A percentile compares a stretch with the other conserved stretches of the same genome.
Evolutionary conservation across 2,797 vertebrate species (phyloP).

Genomic region (Cyprinodon diabolis): DNA sequence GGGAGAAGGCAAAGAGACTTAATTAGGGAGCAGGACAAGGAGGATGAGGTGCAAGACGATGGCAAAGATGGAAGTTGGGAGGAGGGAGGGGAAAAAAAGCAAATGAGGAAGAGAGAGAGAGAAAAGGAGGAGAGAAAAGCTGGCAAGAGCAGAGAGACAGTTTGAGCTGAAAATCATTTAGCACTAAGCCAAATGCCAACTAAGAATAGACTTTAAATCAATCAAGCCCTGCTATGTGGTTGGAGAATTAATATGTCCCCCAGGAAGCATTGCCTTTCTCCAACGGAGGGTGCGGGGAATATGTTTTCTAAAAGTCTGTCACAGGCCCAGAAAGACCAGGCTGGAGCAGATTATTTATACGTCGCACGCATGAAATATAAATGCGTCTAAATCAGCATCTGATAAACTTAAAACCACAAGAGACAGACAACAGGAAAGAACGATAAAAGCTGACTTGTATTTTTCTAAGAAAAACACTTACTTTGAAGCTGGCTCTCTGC

Average conservation of each 20-base stretch:
- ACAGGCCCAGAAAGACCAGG: constrained; percentile 4
- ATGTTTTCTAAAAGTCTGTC: constrained; percentile 32
- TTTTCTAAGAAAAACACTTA: constrained; percentile 6
- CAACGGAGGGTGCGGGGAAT: constrained; percentile 36
- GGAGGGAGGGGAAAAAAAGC: constrained; percentile 3
- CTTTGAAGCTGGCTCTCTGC: constrained; percentile 38
- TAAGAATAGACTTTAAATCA: constrained; percentile 85
- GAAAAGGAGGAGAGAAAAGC: constrained; percentile 32
- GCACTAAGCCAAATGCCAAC: constrained; percentile 83
- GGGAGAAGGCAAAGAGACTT: constrained; percentile 33
- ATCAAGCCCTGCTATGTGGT: constrained; percentile 74
- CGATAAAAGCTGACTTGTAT: constrained; percentile 23
- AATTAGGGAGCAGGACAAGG: constrained; percentile 57
- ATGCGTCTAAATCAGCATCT: constrained; percentile 9
- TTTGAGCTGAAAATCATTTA: constrained; percentile 79
- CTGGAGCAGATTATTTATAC: constrained; percentile 13
- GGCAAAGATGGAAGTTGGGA: constrained; percentile 17
- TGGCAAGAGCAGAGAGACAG: constrained; percentile 50
- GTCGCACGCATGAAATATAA: constrained; percentile 6
- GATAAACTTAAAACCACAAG: constrained; percentile 10
- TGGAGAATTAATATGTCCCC: constrained; percentile 71
- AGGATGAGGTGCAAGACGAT: constrained; percentile 33
- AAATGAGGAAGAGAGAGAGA: constrained; percentile 29
- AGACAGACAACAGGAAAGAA: constrained; percentile 20
- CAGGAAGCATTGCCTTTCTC: constrained; percentile 52